phyloP scores from a whole-genome alignment of 2,888 invertebrate genomes.

The Cybosia mesomella region DNA sequence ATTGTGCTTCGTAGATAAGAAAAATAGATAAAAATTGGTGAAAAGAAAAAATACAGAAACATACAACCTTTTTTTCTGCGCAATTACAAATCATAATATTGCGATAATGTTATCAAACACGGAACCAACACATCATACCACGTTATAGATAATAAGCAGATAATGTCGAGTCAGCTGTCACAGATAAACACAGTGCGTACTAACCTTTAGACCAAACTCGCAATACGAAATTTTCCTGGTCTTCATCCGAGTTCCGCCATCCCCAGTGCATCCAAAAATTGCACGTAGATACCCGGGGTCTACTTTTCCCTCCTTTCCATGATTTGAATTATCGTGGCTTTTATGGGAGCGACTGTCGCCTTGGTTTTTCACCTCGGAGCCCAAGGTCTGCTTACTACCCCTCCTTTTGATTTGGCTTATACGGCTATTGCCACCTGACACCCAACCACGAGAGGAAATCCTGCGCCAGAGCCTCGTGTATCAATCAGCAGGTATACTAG shows the following conservation, averaged over 20 bases:
- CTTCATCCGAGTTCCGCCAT: neutral
- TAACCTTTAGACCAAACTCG: constrained; percentile 23
- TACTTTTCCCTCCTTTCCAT: no score
- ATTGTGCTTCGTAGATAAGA: neutral
- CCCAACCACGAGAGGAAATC: neutral
- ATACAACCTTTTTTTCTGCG: constrained; percentile 9
- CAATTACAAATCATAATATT: constrained; percentile 16
- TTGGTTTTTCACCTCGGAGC: no score
- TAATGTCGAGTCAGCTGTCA: constrained; percentile 7
- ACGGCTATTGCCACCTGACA: fast-evolving
- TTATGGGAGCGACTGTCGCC: no score
- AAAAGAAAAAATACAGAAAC: neutral
- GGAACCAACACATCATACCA: constrained; percentile 10
- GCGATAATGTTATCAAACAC: constrained; percentile 18
- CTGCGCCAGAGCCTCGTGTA: neutral
- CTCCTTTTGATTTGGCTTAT: no score
- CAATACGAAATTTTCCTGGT: neutral
- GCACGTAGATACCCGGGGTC: no score
- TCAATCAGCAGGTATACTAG: neutral
- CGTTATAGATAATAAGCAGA: constrained; percentile 12
- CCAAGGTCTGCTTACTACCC: no score
- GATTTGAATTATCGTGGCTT: no score
- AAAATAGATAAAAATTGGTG: neutral
- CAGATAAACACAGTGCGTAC: constrained; percentile 13
- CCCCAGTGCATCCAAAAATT: neutral